These are phyloP conservation scores for Drosophila dunni DNA, from an alignment of 1,140 invertebrate species.

Conservation along the genomic window DNA sequence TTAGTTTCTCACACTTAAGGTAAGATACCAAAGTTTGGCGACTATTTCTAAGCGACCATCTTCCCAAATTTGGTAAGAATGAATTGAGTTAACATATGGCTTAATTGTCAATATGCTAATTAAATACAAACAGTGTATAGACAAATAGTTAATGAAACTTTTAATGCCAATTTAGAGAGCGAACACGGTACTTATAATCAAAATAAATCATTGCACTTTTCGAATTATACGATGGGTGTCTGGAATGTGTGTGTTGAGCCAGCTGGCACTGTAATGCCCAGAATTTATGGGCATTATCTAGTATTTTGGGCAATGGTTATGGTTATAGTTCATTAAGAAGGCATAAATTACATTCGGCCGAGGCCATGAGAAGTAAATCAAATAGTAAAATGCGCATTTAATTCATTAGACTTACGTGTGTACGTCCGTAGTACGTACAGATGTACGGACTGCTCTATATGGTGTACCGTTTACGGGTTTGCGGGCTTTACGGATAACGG, in stretches of 20 bases:
- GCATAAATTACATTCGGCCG: conserved; percentile 53
- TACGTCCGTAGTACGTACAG: neutral
- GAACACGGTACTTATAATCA: conserved; percentile 3
- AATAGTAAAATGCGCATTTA: conserved; percentile 39
- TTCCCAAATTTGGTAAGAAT: too few species aligned
- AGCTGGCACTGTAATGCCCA: conserved; percentile 3
- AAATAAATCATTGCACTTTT: conserved; percentile 14
- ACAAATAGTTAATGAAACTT: neutral
- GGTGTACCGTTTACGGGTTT: too few species aligned
- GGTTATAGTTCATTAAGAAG: conserved; percentile 53
- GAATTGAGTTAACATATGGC: too few species aligned
- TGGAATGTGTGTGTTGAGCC: conserved; percentile 9
- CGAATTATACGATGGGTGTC: neutral
- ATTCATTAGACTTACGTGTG: conserved; percentile 6
- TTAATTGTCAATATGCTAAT: too few species aligned
- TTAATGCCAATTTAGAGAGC: conserved; percentile 4
- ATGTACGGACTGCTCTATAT: neutral
- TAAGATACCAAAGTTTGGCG: too few species aligned
- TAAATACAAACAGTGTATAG: too few species aligned
- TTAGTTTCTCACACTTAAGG: too few species aligned
- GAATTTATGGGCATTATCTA: conserved; percentile 17
- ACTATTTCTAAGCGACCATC: too few species aligned
- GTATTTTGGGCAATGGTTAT: conserved; percentile 2
- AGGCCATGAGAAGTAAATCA: conserved; percentile 51
- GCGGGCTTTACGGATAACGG: neutral